Evolutionary conservation across 1,140 invertebrate species (phyloP), one percentile per base, ranked within the genome.

Genomic region (Oreohelix idahoensis): DNA sequence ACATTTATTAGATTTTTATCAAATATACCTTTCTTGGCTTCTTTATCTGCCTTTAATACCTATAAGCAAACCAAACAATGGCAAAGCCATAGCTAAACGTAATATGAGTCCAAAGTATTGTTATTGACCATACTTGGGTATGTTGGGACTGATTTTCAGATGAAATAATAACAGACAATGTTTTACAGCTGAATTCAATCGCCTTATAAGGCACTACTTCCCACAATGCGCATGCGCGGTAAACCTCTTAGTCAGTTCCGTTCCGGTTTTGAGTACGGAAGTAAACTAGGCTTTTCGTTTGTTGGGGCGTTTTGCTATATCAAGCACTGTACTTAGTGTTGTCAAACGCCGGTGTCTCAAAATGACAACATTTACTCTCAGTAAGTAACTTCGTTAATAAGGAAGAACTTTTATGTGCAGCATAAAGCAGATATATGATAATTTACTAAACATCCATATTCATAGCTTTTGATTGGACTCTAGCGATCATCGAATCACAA

Each of bases 241-340:
- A 69, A 4, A 39, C 32, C 77, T 66, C 32, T 53, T 79, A 66
- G 36, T 36, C 70, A 81, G 29, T 81, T 81, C 80, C 80, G 38
- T 26, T 35, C 80, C 80, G 80, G 80, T 35, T n/a, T 51, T 10
- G 80, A 81, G 70, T 74, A 38, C 69, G 80, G 80, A 81, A 81
- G 80, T 81, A 81, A 81, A 81, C 35, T 45, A 58, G 32, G 39
- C 5, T 42, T 11, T 26, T 42, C 26, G 15, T 11, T 13, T 53
- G 1, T 2, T 4, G 17, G 23, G 42, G n/a, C 42, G 20, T 35
- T 51, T 35, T 77, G 36, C n/a, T 2, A 36, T n/a, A 32, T 71
- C 10, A 29, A 26, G 4, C 26, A 29, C 5, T 29, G 13, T 38
- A 13, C 42, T 71, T 29, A 0, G 4, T 1, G 1, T 29, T 80